Evolutionary conservation across 2,888 invertebrate genomes (phyloP).

Genomic region (Troides helena): DNA sequence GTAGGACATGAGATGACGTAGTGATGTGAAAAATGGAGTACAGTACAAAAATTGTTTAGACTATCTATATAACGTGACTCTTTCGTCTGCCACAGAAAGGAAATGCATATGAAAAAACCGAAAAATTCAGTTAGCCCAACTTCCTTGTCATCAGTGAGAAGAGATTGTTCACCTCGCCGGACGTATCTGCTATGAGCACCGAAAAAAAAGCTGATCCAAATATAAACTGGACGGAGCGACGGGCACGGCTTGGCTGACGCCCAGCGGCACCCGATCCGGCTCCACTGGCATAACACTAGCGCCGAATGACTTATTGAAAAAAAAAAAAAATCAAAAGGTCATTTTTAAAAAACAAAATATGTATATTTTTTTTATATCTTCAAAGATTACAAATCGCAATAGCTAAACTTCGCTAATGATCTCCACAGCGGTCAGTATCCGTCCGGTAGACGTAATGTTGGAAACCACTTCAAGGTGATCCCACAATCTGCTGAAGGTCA

Average conservation of each 20-base stretch:
- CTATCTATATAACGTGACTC: no score
- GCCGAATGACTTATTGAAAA: constrained; percentile 40
- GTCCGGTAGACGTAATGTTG: no score
- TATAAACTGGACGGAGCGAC: constrained; percentile 70
- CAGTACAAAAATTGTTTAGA: no score
- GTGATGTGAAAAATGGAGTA: no score
- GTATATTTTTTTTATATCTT: neutral
- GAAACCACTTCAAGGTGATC: no score
- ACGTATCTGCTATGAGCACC: constrained; percentile 57
- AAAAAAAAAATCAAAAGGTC: constrained; percentile 33
- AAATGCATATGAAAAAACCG: neutral
- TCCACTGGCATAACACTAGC: constrained; percentile 58
- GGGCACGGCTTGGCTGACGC: constrained; percentile 73
- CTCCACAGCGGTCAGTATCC: no score
- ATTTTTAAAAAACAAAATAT: constrained; percentile 16
- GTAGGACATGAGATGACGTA: no score
- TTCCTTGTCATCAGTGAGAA: constrained; percentile 32
- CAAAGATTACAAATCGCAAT: no score
- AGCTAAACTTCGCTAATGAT: no score
- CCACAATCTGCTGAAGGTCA: no score
- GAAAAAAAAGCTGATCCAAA: constrained; percentile 74
- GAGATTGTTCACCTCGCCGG: constrained; percentile 77
- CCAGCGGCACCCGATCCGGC: constrained; percentile 62
- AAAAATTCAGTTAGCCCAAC: neutral
- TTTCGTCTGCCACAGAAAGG: no score